Evolutionary conservation across 2,888 invertebrate species (phyloP).

Genomic region (Sicus ferrugineus): DNA sequence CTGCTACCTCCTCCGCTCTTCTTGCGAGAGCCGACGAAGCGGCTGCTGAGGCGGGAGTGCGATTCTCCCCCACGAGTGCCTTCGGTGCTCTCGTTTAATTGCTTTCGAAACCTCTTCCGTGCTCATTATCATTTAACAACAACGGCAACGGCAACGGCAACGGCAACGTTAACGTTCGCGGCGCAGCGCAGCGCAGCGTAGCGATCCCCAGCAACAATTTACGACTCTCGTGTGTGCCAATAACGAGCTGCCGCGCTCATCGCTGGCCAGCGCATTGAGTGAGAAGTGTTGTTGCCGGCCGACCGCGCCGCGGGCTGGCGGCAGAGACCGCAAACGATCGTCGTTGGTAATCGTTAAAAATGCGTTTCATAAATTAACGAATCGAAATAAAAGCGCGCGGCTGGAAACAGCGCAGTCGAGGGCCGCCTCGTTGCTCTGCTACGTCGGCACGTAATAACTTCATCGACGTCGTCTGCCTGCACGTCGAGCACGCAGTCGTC

Average conservation of each 20-base stretch:
- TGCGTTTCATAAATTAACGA: slow-evolving; percentile 25
- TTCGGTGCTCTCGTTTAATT: not conserved
- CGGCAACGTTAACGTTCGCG: not conserved
- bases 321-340: slow-evolving; percentile 7
- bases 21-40: not conserved
- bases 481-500: too few relatives aligned
- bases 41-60: not conserved
- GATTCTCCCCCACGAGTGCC: not conserved
- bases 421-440: not conserved
- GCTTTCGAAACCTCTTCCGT: slow-evolving; percentile 2
- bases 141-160: not conserved
- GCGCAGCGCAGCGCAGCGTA: not conserved
- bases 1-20: not conserved
- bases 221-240: slow-evolving; percentile 11
- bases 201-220: not conserved
- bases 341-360: slow-evolving; percentile 17
- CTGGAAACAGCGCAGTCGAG: too few relatives aligned
- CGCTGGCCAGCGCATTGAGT: slow-evolving; percentile 19
- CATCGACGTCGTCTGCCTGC: not conserved
- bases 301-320: not conserved
- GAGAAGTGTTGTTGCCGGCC: slow-evolving; percentile 19
- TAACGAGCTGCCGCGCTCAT: slow-evolving; percentile 13
- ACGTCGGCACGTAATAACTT: slow-evolving; percentile 2
- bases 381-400: slow-evolving; percentile 6
- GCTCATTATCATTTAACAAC: slow-evolving; percentile 14